A percentile compares a stretch with the other conserved stretches of the same genome.
Evolutionary conservation across 2,797 vertebrate species (phyloP).

Genomic region (Scleropages formosus): DNA sequence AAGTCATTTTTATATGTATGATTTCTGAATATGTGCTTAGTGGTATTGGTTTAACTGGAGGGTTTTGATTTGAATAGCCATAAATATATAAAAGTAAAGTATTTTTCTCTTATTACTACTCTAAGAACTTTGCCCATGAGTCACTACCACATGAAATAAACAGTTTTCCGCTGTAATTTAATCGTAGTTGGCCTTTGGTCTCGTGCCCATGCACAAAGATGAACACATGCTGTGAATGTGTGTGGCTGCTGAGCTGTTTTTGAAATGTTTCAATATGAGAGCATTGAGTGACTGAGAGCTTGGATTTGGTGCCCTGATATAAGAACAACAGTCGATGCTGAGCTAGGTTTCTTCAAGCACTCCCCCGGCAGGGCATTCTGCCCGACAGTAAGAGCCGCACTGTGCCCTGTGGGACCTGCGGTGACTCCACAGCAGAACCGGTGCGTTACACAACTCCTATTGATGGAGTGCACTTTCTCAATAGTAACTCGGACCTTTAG

Average conservation of each 20-base stretch:
- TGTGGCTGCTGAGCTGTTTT: conserved; percentile 28
- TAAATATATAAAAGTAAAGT: too few relatives aligned
- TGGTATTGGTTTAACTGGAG: too few relatives aligned
- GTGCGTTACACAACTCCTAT: neutral
- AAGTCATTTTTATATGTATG: too few relatives aligned
- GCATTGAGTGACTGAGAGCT: conserved; percentile 49
- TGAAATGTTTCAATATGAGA: conserved; percentile 49
- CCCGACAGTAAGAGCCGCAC: neutral
- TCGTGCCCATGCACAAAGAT: too few relatives aligned
- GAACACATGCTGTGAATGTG: too few relatives aligned
- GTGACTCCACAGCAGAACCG: neutral
- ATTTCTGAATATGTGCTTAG: too few relatives aligned
- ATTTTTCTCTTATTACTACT: too few relatives aligned
- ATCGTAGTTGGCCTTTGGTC: too few relatives aligned
- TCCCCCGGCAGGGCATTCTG: neutral
- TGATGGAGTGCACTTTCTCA: neutral
- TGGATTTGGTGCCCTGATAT: conserved; percentile 39
- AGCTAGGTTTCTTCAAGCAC: neutral
- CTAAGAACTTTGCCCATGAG: too few relatives aligned
- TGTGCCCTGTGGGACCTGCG: neutral
- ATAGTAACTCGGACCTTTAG: conserved; percentile 15
- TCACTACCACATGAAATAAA: neutral
- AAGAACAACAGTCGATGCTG: neutral
- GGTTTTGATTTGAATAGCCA: too few relatives aligned
- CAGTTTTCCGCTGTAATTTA: neutral